Evolutionary conservation across 2,797 vertebrate genomes (phyloP).

Genomic region (Oreonectes daqikongensis): DNA sequence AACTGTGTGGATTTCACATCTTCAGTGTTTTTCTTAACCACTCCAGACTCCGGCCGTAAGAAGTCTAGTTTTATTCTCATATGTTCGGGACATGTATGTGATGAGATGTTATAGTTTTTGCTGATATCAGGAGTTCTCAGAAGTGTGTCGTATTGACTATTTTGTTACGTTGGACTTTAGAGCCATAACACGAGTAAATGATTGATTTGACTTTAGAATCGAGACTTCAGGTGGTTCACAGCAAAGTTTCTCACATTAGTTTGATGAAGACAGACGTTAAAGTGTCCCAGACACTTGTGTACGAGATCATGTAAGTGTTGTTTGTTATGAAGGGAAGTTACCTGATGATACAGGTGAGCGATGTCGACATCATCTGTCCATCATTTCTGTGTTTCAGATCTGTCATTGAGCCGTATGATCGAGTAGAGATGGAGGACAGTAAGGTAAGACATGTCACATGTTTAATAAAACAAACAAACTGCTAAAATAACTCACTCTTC

Average conservation of each 20-base stretch:
- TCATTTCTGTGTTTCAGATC: not conserved
- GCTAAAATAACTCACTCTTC: not conserved
- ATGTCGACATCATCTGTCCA: not conserved
- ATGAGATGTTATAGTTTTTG: too few relatives aligned
- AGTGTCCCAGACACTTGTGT: not conserved
- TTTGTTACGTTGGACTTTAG: slow-evolving; percentile 24
- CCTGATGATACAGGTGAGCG: too few relatives aligned
- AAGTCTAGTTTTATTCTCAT: too few relatives aligned
- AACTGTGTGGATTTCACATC: too few relatives aligned
- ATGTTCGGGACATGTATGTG: too few relatives aligned
- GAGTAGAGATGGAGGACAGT: slow-evolving; percentile 3
- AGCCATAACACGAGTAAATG: slow-evolving; percentile 31
- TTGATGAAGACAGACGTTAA: not conserved
- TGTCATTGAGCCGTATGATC: not conserved
- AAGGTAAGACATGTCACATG: slow-evolving; percentile 10
- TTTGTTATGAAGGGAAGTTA: not conserved
- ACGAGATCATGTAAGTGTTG: too few relatives aligned
- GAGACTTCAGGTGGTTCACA: not conserved
- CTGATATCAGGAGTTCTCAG: not conserved
- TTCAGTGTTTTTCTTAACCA: too few relatives aligned
- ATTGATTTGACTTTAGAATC: slow-evolving; percentile 15
- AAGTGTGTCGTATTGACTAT: not conserved
- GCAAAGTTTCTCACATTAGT: not conserved
- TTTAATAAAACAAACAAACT: not conserved
- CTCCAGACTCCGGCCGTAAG: too few relatives aligned